A percentile compares a stretch with the other conserved stretches of the same genome.
phyloP scores from a whole-genome alignment of 2,888 invertebrate genomes.

The Pollenia griseotomentosa region DNA sequence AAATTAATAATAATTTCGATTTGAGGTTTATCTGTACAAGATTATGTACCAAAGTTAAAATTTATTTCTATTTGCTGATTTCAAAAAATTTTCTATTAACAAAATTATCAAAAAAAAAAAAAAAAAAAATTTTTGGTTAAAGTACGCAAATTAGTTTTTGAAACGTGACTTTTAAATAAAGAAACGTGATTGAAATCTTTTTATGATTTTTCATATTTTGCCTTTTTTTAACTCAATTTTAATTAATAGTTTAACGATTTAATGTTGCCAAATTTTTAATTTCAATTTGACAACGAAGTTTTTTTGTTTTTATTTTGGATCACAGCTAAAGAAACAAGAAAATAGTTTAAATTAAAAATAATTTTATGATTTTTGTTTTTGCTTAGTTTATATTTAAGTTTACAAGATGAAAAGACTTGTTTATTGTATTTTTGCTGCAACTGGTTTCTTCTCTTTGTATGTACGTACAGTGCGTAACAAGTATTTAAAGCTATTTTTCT shows the following conservation, averaged over 20 bases:
- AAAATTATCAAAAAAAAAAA: background rate
- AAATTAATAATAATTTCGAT: constrained; percentile 19
- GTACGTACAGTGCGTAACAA: constrained; percentile 16
- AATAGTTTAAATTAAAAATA: background rate
- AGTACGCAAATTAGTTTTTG: constrained; percentile 29
- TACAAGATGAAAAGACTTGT: constrained; percentile 37
- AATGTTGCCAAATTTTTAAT: constrained; percentile 49
- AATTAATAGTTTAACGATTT: constrained; percentile 49
- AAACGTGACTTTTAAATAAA: constrained; percentile 63
- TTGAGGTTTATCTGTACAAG: constrained; percentile 6
- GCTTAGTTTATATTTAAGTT: background rate
- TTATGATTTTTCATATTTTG: constrained; percentile 35
- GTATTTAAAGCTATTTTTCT: background rate
- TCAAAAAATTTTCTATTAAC: constrained; percentile 29
- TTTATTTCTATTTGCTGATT: constrained; percentile 28
- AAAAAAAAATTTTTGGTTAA: background rate
- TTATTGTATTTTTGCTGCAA: constrained; percentile 7
- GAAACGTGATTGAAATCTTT: constrained; percentile 60
- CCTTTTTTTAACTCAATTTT: background rate
- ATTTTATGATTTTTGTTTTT: constrained; percentile 15
- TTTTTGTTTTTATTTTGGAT: background rate
- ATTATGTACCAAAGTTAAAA: constrained; percentile 32
- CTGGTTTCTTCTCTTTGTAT: constrained; percentile 1
- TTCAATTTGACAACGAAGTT: constrained; percentile 31
- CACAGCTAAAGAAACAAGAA: background rate